A percentile compares a stretch with the other conserved stretches of the same genome.
phyloP scores from a whole-genome alignment of 2,113 vertebrate species.

The Phaethornis superciliosus region DNA sequence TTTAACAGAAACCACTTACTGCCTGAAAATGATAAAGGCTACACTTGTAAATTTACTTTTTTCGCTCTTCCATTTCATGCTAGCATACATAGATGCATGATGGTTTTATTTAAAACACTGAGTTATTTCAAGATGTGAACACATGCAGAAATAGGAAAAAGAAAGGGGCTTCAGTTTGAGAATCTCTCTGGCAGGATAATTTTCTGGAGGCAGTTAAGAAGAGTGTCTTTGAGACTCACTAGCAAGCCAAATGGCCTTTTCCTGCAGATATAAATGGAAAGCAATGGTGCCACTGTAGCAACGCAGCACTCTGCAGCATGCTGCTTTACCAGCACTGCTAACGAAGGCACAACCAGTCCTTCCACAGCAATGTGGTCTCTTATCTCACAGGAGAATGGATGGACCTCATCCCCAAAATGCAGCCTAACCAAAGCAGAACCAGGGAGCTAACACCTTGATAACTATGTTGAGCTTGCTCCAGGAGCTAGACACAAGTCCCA shows the following conservation, averaged over 20 bases:
- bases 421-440: neutral
- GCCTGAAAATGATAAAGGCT: neutral
- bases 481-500: fast-evolving
- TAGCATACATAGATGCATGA: neutral
- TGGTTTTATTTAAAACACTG: neutral
- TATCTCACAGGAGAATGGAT: neutral
- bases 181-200: neutral
- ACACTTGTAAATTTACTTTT: neutral
- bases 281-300: neutral
- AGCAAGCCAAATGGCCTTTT: neutral
- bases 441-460: neutral
- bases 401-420: neutral
- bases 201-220: neutral
- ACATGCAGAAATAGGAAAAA: neutral
- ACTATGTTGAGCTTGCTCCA: neutral
- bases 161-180: neutral
- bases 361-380: neutral
- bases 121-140: neutral
- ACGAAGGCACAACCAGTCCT: neutral
- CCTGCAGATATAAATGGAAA: neutral
- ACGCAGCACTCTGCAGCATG: neutral
- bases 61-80: neutral
- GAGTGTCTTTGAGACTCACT: neutral
- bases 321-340: neutral
- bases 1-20: neutral